These are phyloP conservation scores for Prionchulus punctatus DNA, from an alignment of 2,888 invertebrate species.

Conservation along the genomic window DNA sequence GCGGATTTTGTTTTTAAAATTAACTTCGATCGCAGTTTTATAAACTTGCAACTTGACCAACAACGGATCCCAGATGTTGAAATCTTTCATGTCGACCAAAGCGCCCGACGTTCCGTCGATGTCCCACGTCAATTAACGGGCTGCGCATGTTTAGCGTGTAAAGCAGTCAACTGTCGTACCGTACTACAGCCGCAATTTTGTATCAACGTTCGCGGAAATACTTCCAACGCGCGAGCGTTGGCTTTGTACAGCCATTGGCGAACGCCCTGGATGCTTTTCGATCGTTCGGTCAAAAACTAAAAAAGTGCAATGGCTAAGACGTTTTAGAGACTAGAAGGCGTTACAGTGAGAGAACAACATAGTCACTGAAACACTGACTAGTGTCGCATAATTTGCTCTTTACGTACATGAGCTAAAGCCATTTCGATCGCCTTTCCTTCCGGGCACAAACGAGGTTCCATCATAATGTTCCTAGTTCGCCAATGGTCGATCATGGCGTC, in stretches of 20 bases:
- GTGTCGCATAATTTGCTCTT: no score
- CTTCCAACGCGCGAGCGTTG: conserved; percentile 80
- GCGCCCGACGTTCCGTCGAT: conserved; percentile 86
- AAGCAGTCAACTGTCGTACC: conserved; percentile 78
- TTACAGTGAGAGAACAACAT: no score
- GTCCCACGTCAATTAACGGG: conserved; percentile 55
- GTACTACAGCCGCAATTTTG: conserved; percentile 98
- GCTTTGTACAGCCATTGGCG: conserved; percentile 88
- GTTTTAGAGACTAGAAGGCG: no score
- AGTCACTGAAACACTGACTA: no score
- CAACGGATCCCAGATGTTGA: conserved; percentile 87
- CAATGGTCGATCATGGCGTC: conserved; percentile 91
- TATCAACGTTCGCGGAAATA: conserved; percentile 86
- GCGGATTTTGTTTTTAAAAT: no score
- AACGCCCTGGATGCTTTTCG: conserved; percentile 51
- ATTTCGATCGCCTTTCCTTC: conserved; percentile 97
- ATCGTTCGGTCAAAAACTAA: conserved; percentile 55
- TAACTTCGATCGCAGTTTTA: conserved; percentile 50
- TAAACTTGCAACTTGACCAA: conserved; percentile 76
- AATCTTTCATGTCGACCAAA: conserved; percentile 71
- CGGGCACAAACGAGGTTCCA: conserved; percentile 62
- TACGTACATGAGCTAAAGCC: conserved; percentile 67
- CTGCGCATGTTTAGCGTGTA: conserved; percentile 72
- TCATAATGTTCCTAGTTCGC: conserved; percentile 79
- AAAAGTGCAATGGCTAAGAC: conserved; percentile 10